Conservation (phyloP, 1,140 invertebrate species). For the Lordiphosa collinella region DNA sequence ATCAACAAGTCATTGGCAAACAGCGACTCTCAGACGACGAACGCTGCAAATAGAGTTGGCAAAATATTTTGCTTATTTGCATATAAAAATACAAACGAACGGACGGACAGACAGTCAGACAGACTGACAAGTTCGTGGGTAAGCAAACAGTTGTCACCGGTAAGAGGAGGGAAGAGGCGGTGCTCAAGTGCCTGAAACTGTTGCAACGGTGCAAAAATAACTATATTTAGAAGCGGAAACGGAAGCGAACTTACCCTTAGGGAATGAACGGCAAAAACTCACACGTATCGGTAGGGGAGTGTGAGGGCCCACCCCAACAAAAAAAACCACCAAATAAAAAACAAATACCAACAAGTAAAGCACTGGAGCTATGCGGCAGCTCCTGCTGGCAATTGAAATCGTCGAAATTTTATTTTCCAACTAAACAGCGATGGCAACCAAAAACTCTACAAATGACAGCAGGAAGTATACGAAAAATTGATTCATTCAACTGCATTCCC, state of each 20-base stretch:
- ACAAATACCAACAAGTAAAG: constrained; percentile 8
- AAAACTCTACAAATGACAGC: not conserved
- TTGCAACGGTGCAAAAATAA: constrained; percentile 56
- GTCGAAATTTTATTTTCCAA: constrained; percentile 31
- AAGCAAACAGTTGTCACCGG: constrained; percentile 33
- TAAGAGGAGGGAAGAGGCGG: not conserved
- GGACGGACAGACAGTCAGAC: not conserved
- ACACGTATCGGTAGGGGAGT: not conserved
- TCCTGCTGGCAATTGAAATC: constrained; percentile 48
- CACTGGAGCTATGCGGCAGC: constrained; percentile 19
- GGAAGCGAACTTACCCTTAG: constrained; percentile 43
- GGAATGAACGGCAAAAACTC: constrained; percentile 12
- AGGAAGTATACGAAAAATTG: constrained; percentile 13
- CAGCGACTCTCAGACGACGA: constrained; percentile 40
- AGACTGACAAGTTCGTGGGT: constrained; percentile 23
- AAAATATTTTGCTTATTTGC: constrained; percentile 69
- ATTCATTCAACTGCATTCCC: constrained; percentile 4
- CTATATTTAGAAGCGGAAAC: constrained; percentile 58
- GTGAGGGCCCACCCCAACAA: not conserved
- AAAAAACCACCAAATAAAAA: not conserved
- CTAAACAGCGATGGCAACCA: not conserved
- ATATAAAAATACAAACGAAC: constrained; percentile 45
- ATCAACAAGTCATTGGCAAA: constrained; percentile 75
- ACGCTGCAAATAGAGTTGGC: constrained; percentile 44
- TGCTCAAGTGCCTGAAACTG: constrained; percentile 56